Base-by-base conservation (phyloP, 1,140 invertebrate genomes). In the Scaptodrosophila lebanonensis region DNA sequence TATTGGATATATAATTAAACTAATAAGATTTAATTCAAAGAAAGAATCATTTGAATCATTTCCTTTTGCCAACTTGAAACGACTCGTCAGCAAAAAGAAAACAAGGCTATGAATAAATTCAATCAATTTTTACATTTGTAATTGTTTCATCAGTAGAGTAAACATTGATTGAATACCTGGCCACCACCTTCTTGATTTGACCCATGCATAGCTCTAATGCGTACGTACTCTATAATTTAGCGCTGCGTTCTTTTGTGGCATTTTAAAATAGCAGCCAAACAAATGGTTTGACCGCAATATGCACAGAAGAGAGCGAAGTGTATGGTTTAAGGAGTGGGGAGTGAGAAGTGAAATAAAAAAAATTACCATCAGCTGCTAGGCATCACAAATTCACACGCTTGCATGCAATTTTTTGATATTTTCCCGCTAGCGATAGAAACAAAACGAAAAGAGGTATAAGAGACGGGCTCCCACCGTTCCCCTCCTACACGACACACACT, bases 91-190 rank as follows among this genome's bases (percentile, higher is more conserved):
- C n/a, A n/a, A n/a, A n/a, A n/a, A n/a, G n/a, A n/a, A n/a, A n/a
- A n/a, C n/a, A n/a, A n/a, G n/a, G n/a, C n/a, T n/a, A n/a, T n/a
- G n/a, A n/a, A n/a, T n/a, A n/a, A n/a, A n/a, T n/a, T n/a, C n/a
- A n/a, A n/a, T n/a, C 9, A 29, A 29, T 29, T 29, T 64, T 45
- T 38, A 50, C 9, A 9, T 0, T 4, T 39, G 12, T 17, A 3
- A 13, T 11, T 39, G 13, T 39, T 9, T 39, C 32, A 51, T 42
- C 35, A 45, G 58, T 62, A 62, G 59, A 57, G 38, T 36, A 63
- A 63, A 64, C 77, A 79, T 79, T 79, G 73, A 79, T 79, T 79
- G 75, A 79, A 79, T 75, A 79, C 69, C 75, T 73, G 50, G 11
- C 13, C 20, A 27, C 25, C n/a, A n/a, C n/a, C n/a, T n/a, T n/a